Evolutionary conservation across 2,113 vertebrate genomes (phyloP).

Genomic region (Peromyscus californicus): DNA sequence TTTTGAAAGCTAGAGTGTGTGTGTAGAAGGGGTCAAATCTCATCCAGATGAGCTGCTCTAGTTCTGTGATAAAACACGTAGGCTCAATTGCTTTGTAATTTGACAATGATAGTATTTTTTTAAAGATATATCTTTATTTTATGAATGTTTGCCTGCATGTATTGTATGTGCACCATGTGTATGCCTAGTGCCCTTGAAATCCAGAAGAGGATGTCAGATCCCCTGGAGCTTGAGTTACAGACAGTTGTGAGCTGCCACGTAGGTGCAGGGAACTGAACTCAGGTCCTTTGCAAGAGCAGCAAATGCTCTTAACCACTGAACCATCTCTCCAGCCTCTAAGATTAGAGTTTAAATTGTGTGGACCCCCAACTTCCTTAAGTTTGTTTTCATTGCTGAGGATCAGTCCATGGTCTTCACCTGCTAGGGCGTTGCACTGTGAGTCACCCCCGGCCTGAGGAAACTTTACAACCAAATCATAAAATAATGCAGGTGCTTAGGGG

Average conservation of each 20-base stretch:
- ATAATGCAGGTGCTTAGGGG: background rate
- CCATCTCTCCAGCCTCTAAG: background rate
- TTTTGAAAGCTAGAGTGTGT: background rate
- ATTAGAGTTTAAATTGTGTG: background rate
- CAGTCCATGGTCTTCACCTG: background rate
- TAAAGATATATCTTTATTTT: background rate
- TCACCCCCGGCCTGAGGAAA: background rate
- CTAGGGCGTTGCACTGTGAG: background rate
- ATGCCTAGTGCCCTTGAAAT: background rate
- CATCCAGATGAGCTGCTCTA: background rate
- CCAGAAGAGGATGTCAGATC: background rate
- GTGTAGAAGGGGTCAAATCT: background rate
- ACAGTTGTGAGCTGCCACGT: background rate
- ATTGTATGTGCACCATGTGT: background rate
- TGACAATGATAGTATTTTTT: background rate
- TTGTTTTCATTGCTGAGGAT: background rate
- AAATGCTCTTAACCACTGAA: background rate
- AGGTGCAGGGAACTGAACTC: background rate
- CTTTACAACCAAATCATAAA: conserved; percentile 24
- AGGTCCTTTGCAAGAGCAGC: background rate
- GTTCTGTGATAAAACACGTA: background rate
- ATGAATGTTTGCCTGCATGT: background rate
- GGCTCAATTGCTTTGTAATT: background rate
- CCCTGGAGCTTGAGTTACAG: background rate
- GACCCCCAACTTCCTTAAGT: background rate